Evolutionary conservation across 2,888 invertebrate species (phyloP), one percentile per base, ranked within the genome.

Genomic region (Elysia crispata): DNA sequence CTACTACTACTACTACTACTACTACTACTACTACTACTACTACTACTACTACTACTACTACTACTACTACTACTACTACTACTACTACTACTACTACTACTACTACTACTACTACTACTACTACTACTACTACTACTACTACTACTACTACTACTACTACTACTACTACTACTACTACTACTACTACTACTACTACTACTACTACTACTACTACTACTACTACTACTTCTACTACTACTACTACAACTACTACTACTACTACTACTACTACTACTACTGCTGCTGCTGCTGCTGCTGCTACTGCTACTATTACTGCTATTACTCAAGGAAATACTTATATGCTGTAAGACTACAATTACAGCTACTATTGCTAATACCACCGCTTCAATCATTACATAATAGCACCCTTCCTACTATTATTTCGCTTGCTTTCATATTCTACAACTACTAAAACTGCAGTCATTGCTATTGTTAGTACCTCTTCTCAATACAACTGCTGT

Each of bases 11-110:
- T n/a, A n/a, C n/a, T n/a, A n/a, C n/a, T n/a, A n/a, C n/a, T n/a
- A n/a, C n/a, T n/a, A 54, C 54, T 54, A 54, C 54, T 54, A 54
- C 54, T 54, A 54, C 54, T 54, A 54, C 54, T 54, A 54, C 54
- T 54, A 15, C 54, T 54, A 13, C 54, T 18, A 54, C 54, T 54
- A 54, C 54, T 54, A 54, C 54, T 54, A 54, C 54, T 54, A 54
- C 54, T 54, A 54, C 54, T 54, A 54, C 54, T 54, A 54, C 54
- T 54, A 54, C 54, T 54, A 54, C 54, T 54, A 54, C 54, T 54
- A 54, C 54, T 54, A 54, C 54, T 54, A 54, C 54, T 54, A 54
- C 54, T 54, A 54, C 54, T 54, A 54, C 54, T 54, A 54, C 54
- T 54, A 54, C 54, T 54, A 54, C 54, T 54, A 54, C 54, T 54